These are phyloP conservation scores for Pyralis farinalis DNA, from an alignment of 2,888 invertebrate species.

Conservation along the genomic window DNA sequence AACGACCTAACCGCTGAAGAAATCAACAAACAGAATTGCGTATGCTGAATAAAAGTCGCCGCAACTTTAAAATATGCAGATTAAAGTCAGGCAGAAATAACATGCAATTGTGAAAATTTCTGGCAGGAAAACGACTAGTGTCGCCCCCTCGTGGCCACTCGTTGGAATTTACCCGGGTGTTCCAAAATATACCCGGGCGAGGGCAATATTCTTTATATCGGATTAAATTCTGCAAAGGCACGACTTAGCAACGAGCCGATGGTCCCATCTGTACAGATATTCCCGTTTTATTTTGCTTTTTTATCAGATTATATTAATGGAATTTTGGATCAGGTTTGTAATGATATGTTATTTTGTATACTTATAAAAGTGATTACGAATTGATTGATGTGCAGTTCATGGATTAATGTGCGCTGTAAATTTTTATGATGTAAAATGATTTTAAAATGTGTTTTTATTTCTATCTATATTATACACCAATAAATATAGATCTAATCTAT, in stretches of 20 bases:
- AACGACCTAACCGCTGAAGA: constrained; percentile 11
- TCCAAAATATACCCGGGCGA: constrained; percentile 24
- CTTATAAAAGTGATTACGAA: too few species aligned
- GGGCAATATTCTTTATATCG: constrained; percentile 24
- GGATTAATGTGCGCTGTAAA: too few species aligned
- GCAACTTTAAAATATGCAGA: constrained; percentile 40
- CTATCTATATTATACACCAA: too few species aligned
- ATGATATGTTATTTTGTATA: not conserved
- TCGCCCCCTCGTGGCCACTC: constrained; percentile 46
- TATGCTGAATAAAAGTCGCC: constrained; percentile 11
- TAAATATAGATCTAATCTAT: too few species aligned
- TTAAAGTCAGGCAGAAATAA: constrained; percentile 36
- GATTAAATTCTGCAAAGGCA: constrained; percentile 36
- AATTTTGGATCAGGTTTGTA: not conserved
- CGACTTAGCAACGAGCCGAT: constrained; percentile 35
- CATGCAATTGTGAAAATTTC: constrained; percentile 36
- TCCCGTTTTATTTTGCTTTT: not conserved
- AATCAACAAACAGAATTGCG: constrained; percentile 3
- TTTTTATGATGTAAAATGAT: too few species aligned
- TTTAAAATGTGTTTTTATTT: too few species aligned
- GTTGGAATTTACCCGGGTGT: constrained; percentile 32
- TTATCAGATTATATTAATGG: not conserved
- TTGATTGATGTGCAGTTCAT: too few species aligned
- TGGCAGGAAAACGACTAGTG: constrained; percentile 24
- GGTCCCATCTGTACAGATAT: constrained; percentile 44